phyloP scores from a whole-genome alignment of 2,888 invertebrate genomes.

The Danaus chrysippus region DNA sequence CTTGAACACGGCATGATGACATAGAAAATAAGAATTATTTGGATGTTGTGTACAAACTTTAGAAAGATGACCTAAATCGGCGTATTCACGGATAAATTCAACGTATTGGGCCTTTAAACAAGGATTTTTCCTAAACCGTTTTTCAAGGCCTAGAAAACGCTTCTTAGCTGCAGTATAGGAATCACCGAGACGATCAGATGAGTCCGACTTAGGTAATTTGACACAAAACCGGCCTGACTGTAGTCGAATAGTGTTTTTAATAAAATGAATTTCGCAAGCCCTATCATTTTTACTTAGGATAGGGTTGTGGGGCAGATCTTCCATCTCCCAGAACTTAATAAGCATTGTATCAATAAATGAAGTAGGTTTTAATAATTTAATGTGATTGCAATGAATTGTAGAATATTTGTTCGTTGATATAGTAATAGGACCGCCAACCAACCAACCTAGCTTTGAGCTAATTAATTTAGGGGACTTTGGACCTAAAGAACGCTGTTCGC shows the following conservation, averaged over 20 bases:
- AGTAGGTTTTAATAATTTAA: background rate
- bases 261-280: constrained; percentile 15
- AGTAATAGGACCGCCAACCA: no score
- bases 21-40: constrained; percentile 20
- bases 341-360: background rate
- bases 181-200: constrained; percentile 13
- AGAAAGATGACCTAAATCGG: constrained; percentile 14
- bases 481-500: constrained; percentile 25
- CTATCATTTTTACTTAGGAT: constrained; percentile 10
- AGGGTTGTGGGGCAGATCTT: constrained; percentile 15
- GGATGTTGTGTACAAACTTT: constrained; percentile 1
- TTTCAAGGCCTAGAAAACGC: constrained; percentile 19
- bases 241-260: constrained; percentile 7
- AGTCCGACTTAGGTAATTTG: constrained; percentile 10
- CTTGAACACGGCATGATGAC: no score
- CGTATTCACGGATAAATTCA: constrained; percentile 22
- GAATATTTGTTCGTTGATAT: background rate
- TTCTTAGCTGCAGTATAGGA: constrained; percentile 11
- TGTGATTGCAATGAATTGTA: background rate
- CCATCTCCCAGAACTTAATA: constrained; percentile 14
- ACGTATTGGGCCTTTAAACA: constrained; percentile 8
- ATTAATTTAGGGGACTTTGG: constrained; percentile 13
- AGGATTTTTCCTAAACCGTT: constrained; percentile 12
- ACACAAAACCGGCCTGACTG: constrained; percentile 11
- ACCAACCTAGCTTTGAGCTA: constrained; percentile 17